Evolutionary conservation across 2,888 invertebrate species (phyloP).

Genomic region (Caenorhabditis macrosperma): DNA sequence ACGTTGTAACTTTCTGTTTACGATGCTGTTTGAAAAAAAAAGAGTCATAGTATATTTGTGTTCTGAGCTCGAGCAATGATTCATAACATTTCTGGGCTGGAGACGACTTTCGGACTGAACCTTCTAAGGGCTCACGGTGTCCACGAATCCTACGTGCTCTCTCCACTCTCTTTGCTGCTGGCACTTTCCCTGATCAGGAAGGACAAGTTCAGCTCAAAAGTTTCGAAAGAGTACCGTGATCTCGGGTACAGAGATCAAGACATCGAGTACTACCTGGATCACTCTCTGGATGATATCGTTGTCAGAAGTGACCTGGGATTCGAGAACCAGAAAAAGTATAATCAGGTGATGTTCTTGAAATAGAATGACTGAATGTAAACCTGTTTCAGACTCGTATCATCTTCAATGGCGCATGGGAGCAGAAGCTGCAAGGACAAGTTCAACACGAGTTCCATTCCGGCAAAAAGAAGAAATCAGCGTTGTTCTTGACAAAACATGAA

Average conservation of each 20-base stretch:
- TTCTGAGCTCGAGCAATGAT: conserved; percentile 27
- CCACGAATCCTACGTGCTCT: conserved; percentile 19
- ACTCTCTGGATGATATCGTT: conserved; percentile 5
- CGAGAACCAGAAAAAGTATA: conserved; percentile 11
- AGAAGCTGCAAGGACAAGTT: background rate
- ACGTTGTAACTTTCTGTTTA: conserved; percentile 23
- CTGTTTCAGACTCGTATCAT: conserved; percentile 18
- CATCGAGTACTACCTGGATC: conserved; percentile 1
- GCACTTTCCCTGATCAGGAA: conserved; percentile 10
- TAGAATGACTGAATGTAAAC: no score
- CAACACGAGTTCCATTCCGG: conserved; percentile 2
- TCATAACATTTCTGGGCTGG: conserved; percentile 11
- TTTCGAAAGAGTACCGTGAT: background rate
- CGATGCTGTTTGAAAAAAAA: conserved; percentile 3
- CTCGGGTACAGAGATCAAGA: conserved; percentile 1
- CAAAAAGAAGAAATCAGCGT: background rate
- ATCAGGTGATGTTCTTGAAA: conserved; percentile 8
- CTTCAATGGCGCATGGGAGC: conserved; percentile 25
- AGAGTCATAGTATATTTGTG: conserved; percentile 22
- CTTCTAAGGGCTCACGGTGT: background rate
- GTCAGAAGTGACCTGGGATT: conserved; percentile 21
- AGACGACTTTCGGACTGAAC: conserved; percentile 29
- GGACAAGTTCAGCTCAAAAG: conserved; percentile 10
- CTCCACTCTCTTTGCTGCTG: conserved; percentile 19
- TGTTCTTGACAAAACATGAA: conserved; percentile 6